A percentile compares a stretch with the other conserved stretches of the same genome.
Evolutionary conservation across 1,140 invertebrate genomes (phyloP).

Genomic region (Venturia canescens): DNA sequence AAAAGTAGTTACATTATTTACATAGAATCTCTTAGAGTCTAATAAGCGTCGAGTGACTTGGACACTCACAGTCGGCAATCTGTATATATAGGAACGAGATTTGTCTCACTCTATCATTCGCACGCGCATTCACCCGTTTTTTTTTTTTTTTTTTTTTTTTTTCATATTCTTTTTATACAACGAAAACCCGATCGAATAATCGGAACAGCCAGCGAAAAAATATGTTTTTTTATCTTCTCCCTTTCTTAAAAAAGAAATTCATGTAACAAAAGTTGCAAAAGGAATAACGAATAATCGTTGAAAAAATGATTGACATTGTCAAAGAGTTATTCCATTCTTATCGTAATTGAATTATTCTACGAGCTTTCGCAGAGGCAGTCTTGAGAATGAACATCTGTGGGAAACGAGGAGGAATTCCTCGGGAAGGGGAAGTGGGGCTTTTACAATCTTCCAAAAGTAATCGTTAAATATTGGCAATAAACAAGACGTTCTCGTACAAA

Average conservation of each 20-base stretch:
- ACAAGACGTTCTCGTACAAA: not conserved
- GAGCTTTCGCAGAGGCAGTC: conserved; percentile 38
- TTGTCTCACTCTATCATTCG: conserved; percentile 63
- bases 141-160: conserved; percentile 40
- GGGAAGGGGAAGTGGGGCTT: not conserved
- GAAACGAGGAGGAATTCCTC: conserved; percentile 9
- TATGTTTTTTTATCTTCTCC: not conserved
- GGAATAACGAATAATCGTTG: conserved; percentile 50
- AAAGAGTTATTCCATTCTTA: conserved; percentile 13
- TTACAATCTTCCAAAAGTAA: not conserved
- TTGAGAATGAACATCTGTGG: conserved; percentile 36
- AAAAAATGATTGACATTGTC: conserved; percentile 54
- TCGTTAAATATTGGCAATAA: not conserved
- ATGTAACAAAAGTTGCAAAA: conserved; percentile 4
- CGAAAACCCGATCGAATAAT: conserved; percentile 2
- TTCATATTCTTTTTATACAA: conserved; percentile 21
- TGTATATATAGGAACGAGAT: conserved; percentile 74
- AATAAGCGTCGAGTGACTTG: conserved; percentile 76
- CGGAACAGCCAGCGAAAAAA: conserved; percentile 32
- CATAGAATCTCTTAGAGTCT: conserved; percentile 72
- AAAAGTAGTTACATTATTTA: conserved; percentile 75
- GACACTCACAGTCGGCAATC: conserved; percentile 52
- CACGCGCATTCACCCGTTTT: not conserved
- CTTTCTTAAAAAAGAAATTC: conserved; percentile 6
- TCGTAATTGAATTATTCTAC: conserved; percentile 32